Base-by-base conservation (phyloP, 2,113 vertebrate species). In the Elachura formosa region DNA sequence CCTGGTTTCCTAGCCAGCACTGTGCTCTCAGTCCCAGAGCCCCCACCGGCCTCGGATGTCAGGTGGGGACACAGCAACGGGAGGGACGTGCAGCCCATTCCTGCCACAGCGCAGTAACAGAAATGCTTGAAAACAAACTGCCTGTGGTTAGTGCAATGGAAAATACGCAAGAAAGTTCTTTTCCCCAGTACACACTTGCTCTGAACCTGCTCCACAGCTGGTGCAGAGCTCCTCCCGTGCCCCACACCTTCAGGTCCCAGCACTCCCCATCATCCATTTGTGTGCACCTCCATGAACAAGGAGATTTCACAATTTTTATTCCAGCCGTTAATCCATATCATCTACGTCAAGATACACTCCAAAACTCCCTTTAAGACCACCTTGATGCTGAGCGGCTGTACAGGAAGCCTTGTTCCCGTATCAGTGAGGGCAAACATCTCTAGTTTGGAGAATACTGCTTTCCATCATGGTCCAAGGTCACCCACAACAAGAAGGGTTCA, bases 91-190 rank as follows among this genome's bases (percentile, higher is more conserved):
- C 41, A 56, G 72, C 49, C 63, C 12, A 55, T 73, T 89, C 76
- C 87, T 29, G 10, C 89, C 13, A 0, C 59, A 14, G 45, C 1
- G 0, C 82, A 36, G 1, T 3, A 58, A 62, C 87, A 7, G 2
- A 74, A 51, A 10, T 9, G 77, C 89, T 78, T 43, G 19, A 94
- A 68, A 91, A n/a, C 64, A 59, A 87, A 71, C 84, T 52, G 89
- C 52, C 69, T 94, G 93, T 89, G 91, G 93, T 96, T 89, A 84
- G 43, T 36, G 51, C 29, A 55, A 75, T 87, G 92, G 95, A 93
- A 95, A 93, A 89, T 22, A 58, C 0, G 1, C 33, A 21, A 71
- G 66, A 63, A 25, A 0, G 2, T 54, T 90, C 89, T 79, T 40
- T 78, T 89, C 43, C 87, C 63, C 43, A 8, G 43, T 3, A 3